These are phyloP conservation scores for Cyclina sinensis DNA, from an alignment of 1,140 invertebrate species.

Conservation along the genomic window DNA sequence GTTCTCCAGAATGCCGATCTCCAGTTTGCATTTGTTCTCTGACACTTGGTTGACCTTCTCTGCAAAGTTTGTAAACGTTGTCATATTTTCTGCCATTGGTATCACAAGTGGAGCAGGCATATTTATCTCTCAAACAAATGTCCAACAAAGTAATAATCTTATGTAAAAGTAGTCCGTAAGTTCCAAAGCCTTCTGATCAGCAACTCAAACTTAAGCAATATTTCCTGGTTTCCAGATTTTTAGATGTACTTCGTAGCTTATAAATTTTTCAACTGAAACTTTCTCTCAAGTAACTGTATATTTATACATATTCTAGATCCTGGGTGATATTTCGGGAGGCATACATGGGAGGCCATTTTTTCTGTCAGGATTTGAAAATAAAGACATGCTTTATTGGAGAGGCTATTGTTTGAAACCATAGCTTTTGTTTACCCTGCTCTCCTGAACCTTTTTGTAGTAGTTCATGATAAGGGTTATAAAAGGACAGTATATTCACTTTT, in stretches of 20 bases:
- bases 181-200: not conserved
- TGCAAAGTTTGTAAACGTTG: constrained; percentile 51
- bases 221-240: not conserved
- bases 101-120: constrained; percentile 57
- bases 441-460: not conserved
- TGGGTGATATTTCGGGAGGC: not conserved
- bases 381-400: not conserved
- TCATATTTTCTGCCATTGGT: constrained; percentile 52
- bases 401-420: constrained; percentile 38
- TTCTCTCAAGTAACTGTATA: not conserved
- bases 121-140: not conserved
- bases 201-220: not conserved
- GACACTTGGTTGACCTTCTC: constrained; percentile 56
- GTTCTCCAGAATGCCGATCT: constrained; percentile 6
- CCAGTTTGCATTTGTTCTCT: constrained; percentile 56
- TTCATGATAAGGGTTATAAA: constrained; percentile 12
- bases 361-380: not conserved
- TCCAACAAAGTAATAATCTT: not conserved
- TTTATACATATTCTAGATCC: constrained; percentile 2
- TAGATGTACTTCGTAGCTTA: not conserved
- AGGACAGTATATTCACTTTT: constrained; percentile 17
- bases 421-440: constrained; percentile 52
- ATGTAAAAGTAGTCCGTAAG: not conserved
- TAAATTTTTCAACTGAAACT: not conserved
- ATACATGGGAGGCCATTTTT: not conserved